Percentiles rank a stretch among this genome's conserved stretches.
Conservation (phyloP, 2,888 invertebrate species). For the Drosophila setosimentum region DNA sequence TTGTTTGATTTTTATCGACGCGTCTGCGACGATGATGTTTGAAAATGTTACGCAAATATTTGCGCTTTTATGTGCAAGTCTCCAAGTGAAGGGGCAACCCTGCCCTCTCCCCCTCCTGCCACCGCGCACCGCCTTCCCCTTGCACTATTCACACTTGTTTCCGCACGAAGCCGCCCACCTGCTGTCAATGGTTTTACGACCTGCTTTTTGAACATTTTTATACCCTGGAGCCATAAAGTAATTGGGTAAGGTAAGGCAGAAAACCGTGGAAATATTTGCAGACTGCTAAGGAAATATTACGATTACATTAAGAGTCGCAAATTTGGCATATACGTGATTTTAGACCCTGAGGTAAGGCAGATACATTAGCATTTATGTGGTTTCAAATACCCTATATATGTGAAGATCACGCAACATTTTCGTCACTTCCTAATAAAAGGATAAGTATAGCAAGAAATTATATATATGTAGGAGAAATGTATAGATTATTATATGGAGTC, state of each 20-base stretch:
- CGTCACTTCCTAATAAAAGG: not conserved
- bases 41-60: conserved; percentile 79
- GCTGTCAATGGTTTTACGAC: conserved; percentile 3
- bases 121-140: not conserved
- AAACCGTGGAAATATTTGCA: not conserved
- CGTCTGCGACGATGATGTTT: conserved; percentile 62
- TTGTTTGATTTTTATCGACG: conserved; percentile 75
- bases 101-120: not conserved
- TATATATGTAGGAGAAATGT: not conserved
- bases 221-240: not conserved
- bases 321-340: not conserved
- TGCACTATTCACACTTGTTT: not conserved
- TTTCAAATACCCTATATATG: not conserved
- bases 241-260: not conserved
- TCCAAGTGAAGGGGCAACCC: conserved; percentile 24
- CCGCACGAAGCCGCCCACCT: not conserved
- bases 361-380: fast-evolving
- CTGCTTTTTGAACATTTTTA: not conserved
- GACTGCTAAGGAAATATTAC: not conserved
- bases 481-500: not conserved
- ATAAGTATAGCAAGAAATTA: not conserved
- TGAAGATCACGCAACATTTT: not conserved
- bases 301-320: not conserved
- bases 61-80: conserved; percentile 78
- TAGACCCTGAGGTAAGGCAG: not conserved